phyloP scores from a whole-genome alignment of 2,113 vertebrate genomes.

The Osmerus mordax region DNA sequence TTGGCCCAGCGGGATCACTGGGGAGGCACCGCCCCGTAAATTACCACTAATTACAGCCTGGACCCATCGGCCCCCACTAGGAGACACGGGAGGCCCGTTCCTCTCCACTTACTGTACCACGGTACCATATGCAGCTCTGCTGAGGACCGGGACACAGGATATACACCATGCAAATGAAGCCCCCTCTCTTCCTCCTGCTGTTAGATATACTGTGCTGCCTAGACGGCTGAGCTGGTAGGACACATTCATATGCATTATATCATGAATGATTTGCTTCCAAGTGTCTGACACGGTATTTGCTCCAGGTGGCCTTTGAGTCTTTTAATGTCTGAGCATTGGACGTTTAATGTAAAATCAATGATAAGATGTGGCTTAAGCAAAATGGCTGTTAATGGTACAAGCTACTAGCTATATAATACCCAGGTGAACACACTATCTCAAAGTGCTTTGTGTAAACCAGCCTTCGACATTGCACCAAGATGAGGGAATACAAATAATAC shows the following conservation, averaged over 20 bases:
- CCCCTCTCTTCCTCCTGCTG: not conserved
- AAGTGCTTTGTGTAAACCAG: constrained; percentile 32
- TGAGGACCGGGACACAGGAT: constrained; percentile 16
- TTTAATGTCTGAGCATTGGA: too few species aligned
- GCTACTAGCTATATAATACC: too few species aligned
- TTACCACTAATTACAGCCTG: constrained; percentile 75
- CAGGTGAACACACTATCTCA: constrained; percentile 3
- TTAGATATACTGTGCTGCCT: not conserved
- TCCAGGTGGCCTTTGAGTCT: too few species aligned
- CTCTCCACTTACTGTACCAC: constrained; percentile 44
- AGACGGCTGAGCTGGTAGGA: too few species aligned
- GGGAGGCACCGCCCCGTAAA: constrained; percentile 69
- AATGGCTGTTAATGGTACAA: too few species aligned
- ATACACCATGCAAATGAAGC: constrained; percentile 40
- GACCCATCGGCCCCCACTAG: constrained; percentile 43
- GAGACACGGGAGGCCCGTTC: constrained; percentile 52
- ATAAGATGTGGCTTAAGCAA: too few species aligned
- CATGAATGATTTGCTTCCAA: too few species aligned
- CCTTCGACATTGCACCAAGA: constrained; percentile 39
- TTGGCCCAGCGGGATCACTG: constrained; percentile 61
- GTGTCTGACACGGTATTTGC: too few species aligned
- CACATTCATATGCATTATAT: constrained; percentile 3
- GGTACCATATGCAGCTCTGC: constrained; percentile 36
- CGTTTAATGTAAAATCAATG: too few species aligned
- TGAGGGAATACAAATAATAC: constrained; percentile 26